Evolutionary conservation across 2,797 vertebrate genomes (phyloP).

Genomic region (Eospalax fontanierii): DNA sequence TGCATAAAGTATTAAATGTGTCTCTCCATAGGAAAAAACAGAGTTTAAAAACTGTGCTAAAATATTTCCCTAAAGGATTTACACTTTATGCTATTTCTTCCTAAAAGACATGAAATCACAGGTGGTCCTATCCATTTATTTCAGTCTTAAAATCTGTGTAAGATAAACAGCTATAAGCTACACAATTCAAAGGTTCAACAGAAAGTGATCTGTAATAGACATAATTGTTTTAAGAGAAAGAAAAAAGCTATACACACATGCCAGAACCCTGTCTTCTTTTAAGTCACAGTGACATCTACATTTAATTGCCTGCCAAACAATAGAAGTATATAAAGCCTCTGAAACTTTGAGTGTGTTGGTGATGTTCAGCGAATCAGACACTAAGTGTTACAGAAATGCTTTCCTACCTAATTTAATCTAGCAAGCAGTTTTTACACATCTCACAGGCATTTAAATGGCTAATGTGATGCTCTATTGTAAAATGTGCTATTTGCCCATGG

Average conservation of each 20-base stretch:
- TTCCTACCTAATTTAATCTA: constrained; percentile 82
- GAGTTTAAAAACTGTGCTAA: constrained; percentile 60
- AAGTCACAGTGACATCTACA: constrained; percentile 67
- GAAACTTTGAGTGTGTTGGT: constrained; percentile 64
- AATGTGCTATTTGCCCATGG: constrained; percentile 63
- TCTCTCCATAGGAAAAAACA: constrained; percentile 67
- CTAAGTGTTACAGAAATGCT: constrained; percentile 67
- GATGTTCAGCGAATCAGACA: constrained; percentile 76
- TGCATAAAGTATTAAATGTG: constrained; percentile 73
- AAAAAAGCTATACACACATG: not conserved
- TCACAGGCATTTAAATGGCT: constrained; percentile 63
- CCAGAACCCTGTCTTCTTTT: constrained; percentile 6
- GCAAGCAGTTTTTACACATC: constrained; percentile 74
- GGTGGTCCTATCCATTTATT: constrained; percentile 21
- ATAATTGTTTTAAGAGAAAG: constrained; percentile 63
- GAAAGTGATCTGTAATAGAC: constrained; percentile 48
- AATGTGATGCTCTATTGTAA: constrained; percentile 67
- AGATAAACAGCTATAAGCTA: constrained; percentile 37
- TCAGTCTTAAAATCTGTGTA: constrained; percentile 61
- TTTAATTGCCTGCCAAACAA: constrained; percentile 77
- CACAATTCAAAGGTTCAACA: constrained; percentile 61
- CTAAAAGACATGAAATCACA: constrained; percentile 67
- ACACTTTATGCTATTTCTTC: constrained; percentile 65
- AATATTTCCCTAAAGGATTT: constrained; percentile 4
- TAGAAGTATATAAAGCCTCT: constrained; percentile 61